phyloP scores from a whole-genome alignment of 92 coral and sea anemone genomes.

The Paramuricea clavata region DNA sequence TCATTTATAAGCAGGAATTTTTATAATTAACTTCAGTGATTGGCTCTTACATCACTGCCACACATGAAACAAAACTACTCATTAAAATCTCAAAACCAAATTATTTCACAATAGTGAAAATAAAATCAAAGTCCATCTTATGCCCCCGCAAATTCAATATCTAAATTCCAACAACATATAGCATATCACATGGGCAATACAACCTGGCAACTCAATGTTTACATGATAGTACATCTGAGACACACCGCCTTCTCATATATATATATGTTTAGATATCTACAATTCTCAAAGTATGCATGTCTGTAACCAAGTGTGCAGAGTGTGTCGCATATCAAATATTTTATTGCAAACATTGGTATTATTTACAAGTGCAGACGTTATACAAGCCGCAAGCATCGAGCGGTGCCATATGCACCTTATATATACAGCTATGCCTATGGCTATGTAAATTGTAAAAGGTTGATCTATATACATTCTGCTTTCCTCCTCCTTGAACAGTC shows the following conservation, averaged over 20 bases:
- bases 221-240: background rate
- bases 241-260: background rate
- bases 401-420: no score
- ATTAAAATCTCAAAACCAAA: background rate
- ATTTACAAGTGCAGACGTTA: background rate
- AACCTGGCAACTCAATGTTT: background rate
- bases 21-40: no score
- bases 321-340: slow-evolving; percentile 9
- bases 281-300: background rate
- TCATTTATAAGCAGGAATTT: no score
- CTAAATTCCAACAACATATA: background rate
- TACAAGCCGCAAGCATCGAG: background rate
- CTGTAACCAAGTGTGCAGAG: background rate
- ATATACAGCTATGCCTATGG: no score
- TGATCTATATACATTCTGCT: no score
- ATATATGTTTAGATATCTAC: background rate
- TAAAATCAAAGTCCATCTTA: background rate
- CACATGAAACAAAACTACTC: background rate
- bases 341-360: background rate
- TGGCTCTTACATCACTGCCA: no score
- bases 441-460: no score
- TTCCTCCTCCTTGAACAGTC: no score
- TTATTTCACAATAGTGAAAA: background rate
- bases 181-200: background rate
- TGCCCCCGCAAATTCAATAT: background rate